These are phyloP conservation scores for Rhadinocentrus ornatus DNA, from an alignment of 2,797 vertebrate genomes.

Conservation along the genomic window DNA sequence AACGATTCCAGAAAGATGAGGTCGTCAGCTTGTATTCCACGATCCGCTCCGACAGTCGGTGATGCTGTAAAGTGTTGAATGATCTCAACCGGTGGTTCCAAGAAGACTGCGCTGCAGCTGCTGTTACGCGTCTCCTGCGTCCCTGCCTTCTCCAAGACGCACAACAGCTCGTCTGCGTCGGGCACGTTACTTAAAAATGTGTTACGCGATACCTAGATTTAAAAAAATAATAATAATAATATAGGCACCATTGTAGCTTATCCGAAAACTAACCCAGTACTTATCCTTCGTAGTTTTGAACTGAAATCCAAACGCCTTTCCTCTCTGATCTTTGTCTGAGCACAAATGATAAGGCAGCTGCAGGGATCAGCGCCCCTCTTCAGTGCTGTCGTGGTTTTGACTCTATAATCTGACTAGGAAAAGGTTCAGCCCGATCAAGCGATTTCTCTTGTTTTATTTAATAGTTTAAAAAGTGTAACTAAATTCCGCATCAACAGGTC, in stretches of 20 bases:
- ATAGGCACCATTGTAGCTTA: background rate
- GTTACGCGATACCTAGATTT: slow-evolving; percentile 7
- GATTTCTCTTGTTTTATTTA: background rate
- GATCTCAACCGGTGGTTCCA: slow-evolving; percentile 61
- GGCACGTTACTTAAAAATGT: slow-evolving; percentile 25
- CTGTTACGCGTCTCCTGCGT: slow-evolving; percentile 57
- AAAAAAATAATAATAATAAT: background rate
- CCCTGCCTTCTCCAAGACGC: slow-evolving; percentile 72
- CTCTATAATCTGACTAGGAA: background rate
- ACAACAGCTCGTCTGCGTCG: slow-evolving; percentile 58
- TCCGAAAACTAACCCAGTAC: background rate
- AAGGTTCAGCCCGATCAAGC: background rate
- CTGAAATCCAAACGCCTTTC: background rate
- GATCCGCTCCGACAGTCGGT: slow-evolving; percentile 14
- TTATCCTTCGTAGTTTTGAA: background rate
- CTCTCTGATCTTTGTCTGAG: background rate
- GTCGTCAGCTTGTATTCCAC: slow-evolving; percentile 19
- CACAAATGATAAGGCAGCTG: background rate
- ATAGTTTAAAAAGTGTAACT: background rate
- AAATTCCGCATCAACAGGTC: background rate
- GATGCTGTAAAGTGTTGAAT: slow-evolving; percentile 25
- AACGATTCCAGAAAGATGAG: background rate
- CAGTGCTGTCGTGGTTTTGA: background rate
- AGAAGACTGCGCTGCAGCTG: slow-evolving; percentile 45
- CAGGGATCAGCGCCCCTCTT: slow-evolving; percentile 1